Percentiles rank a stretch among this genome's conserved stretches.
Evolutionary conservation across 2,888 invertebrate species (phyloP).

Genomic region (Acanthosepion lycidas): DNA sequence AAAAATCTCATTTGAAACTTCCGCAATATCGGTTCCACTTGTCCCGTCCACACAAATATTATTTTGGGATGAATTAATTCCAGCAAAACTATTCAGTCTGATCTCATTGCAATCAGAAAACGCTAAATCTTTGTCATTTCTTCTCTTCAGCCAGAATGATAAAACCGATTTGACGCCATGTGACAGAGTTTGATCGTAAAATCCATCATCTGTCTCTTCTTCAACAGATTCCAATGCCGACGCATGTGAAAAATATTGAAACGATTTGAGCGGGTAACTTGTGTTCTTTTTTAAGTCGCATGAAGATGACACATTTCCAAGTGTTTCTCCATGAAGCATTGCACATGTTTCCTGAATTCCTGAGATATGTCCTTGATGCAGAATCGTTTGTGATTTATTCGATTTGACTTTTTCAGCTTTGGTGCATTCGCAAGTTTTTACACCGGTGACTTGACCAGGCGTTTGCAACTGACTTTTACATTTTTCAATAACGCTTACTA

Average conservation of each 20-base stretch:
- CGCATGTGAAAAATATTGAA: neutral
- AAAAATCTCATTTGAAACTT: neutral
- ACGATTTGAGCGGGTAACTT: neutral
- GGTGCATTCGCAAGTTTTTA: neutral
- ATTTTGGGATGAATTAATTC: neutral
- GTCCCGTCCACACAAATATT: too few species aligned
- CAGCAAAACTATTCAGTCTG: neutral
- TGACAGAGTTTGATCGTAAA: neutral
- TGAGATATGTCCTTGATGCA: neutral
- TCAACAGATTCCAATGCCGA: neutral
- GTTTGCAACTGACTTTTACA: neutral
- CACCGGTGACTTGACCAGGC: neutral
- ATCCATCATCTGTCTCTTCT: neutral
- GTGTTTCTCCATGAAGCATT: neutral
- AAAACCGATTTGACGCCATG: neutral
- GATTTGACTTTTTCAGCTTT: neutral
- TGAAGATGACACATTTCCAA: neutral
- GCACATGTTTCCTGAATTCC: neutral
- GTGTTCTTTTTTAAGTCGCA: neutral
- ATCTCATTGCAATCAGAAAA: neutral
- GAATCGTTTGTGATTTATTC: neutral
- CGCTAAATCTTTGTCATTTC: neutral
- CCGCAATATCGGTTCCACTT: neutral
- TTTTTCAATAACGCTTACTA: neutral
- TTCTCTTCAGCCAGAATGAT: neutral